Conservation (phyloP, 2,113 vertebrate species). For the Miniopterus natalensis region DNA sequence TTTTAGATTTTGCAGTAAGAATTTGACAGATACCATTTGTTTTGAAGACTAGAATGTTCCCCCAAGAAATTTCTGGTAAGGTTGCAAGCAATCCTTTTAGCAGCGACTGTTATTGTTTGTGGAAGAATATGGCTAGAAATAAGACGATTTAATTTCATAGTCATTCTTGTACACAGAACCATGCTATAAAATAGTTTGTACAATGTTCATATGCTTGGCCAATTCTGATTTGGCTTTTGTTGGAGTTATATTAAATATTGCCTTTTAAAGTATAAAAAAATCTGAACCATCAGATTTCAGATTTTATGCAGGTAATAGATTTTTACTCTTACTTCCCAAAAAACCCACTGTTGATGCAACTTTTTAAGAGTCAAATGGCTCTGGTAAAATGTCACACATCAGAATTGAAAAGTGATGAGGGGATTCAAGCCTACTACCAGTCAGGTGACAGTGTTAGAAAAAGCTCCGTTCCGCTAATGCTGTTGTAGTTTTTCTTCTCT, state of each 20-base stretch:
- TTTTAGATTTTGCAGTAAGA: slow-evolving; percentile 82
- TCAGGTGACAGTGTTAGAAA: background rate
- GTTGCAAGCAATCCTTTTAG: slow-evolving; percentile 70
- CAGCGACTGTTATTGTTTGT: slow-evolving; percentile 25
- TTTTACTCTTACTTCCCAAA: slow-evolving; percentile 56
- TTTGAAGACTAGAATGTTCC: slow-evolving; percentile 81
- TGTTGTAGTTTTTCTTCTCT: slow-evolving; percentile 35
- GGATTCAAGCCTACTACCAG: background rate
- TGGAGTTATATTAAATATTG: slow-evolving; percentile 68
- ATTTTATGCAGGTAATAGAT: slow-evolving; percentile 75
- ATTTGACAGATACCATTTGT: slow-evolving; percentile 83
- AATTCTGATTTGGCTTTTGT: slow-evolving; percentile 76
- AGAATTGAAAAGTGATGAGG: slow-evolving; percentile 61
- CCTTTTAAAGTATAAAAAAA: slow-evolving; percentile 59
- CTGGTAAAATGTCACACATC: slow-evolving; percentile 62
- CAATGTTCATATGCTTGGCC: background rate
- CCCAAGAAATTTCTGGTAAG: slow-evolving; percentile 66
- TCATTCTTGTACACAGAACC: slow-evolving; percentile 66
- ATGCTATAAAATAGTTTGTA: slow-evolving; percentile 13
- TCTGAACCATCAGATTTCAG: slow-evolving; percentile 15
- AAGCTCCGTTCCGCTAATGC: slow-evolving; percentile 44
- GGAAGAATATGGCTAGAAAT: slow-evolving; percentile 68
- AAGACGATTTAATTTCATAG: slow-evolving; percentile 67
- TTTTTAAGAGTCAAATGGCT: background rate
- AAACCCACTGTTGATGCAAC: background rate